Evolutionary conservation across 2,888 invertebrate genomes (phyloP).

Genomic region (Ypsolopha scabrella): DNA sequence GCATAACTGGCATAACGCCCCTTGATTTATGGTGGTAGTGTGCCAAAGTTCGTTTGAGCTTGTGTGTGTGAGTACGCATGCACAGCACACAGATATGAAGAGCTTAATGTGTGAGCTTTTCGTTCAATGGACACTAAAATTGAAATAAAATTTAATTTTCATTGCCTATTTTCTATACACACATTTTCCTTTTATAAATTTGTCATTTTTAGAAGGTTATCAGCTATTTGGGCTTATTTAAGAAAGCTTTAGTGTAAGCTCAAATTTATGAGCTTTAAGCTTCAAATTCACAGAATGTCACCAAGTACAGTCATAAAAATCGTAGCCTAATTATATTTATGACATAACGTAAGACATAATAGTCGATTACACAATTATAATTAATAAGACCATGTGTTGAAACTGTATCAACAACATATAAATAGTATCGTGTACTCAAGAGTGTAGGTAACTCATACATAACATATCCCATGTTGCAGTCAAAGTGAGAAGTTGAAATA

Average conservation of each 20-base stretch:
- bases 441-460: too few species aligned
- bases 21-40: constrained; percentile 65
- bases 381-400: background rate
- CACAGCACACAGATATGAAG: constrained; percentile 22
- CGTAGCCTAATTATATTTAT: background rate
- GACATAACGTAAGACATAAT: background rate
- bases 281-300: too few species aligned
- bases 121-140: background rate
- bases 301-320: too few species aligned
- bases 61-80: constrained; percentile 37
- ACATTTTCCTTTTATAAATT: too few species aligned
- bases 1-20: constrained; percentile 55
- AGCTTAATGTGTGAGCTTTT: background rate
- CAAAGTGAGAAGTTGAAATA: too few species aligned
- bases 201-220: too few species aligned
- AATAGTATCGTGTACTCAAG: background rate
- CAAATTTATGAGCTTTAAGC: too few species aligned
- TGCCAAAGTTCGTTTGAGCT: constrained; percentile 52
- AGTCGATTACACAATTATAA: background rate
- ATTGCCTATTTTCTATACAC: too few species aligned
- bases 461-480: background rate
- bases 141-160: background rate
- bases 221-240: too few species aligned
- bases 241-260: too few species aligned
- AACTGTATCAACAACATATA: constrained; percentile 6